Evolutionary conservation across 2,113 vertebrate species (phyloP).

Genomic region (Anoura caudifer): DNA sequence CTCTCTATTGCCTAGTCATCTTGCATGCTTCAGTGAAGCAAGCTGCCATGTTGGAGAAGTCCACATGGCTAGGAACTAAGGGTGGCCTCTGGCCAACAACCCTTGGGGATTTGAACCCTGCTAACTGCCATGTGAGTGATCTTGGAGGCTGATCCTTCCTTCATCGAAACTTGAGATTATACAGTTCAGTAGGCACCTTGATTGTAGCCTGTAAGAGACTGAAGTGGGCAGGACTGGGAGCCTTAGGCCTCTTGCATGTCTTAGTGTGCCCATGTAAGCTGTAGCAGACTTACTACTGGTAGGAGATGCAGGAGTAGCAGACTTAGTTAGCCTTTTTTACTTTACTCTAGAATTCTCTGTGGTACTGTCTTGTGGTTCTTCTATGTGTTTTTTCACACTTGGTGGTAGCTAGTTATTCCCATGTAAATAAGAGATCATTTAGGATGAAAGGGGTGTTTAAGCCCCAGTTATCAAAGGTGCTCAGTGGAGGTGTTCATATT

Average conservation of each 20-base stretch:
- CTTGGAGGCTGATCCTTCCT: background rate
- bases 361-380: background rate
- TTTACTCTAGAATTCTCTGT: background rate
- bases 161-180: background rate
- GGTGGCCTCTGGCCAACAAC: background rate
- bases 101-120: background rate
- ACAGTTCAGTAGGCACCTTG: background rate
- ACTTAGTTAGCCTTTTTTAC: background rate
- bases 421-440: conserved; percentile 11
- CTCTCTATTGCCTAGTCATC: background rate
- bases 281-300: background rate
- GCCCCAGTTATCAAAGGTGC: background rate
- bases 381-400: background rate
- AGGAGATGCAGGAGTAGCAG: background rate
- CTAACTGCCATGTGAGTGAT: background rate
- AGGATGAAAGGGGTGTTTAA: background rate
- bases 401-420: background rate
- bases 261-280: background rate
- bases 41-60: background rate
- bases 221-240: background rate
- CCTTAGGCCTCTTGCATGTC: background rate
- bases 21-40: background rate
- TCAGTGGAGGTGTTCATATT: background rate
- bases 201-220: background rate
- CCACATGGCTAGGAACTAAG: background rate